Evolutionary conservation across 2,888 invertebrate species (phyloP), one percentile per base, ranked within the genome.

Genomic region (Chaitophorus viminalis): DNA sequence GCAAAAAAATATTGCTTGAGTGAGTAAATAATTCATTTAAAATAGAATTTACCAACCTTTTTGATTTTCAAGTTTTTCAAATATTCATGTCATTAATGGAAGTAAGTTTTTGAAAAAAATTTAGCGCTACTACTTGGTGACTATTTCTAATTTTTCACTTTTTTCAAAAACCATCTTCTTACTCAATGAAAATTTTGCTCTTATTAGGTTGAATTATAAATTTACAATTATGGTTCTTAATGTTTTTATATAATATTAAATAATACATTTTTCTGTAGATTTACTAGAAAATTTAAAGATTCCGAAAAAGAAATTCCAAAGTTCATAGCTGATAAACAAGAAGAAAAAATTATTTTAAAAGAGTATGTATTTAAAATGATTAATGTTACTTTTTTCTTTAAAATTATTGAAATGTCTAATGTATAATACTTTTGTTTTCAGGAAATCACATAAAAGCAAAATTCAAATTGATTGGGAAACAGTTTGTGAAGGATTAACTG

Each of bases 331-430:
- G 46, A 11, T 81, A 87, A 87, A 75, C 81, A 87, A 65, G 87
- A 87, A 81, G 87, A 87, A 74, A 29, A 74, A n/a, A 81, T 74
- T 74, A 4, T 65, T 81, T 81, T 87, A 39, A 87, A 87, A 87
- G 81, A 87, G 87, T 87, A 87, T 46, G 75, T 85, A 36, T 77
- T n/a, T 33, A 76, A 8, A 5, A n/a, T 46, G n/a, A 36, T 68
- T 33, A n/a, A 68, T 75, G 2, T 54, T 78, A 60, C 29, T 70
- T 8, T 31, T 36, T 36, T 36, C 6, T 36, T 36, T 36, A 5
- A 6, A 1, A 14, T 65, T 1, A n/a, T n/a, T n/a, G n/a, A n/a
- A n/a, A n/a, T n/a, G n/a, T n/a, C n/a, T 21, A 79, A 68, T 36
- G 31, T 18, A 54, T 18, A 46, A 46, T 46, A 11, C 14, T 46